phyloP scores from a whole-genome alignment of 1,140 invertebrate genomes.

The Marisa cornuarietis region DNA sequence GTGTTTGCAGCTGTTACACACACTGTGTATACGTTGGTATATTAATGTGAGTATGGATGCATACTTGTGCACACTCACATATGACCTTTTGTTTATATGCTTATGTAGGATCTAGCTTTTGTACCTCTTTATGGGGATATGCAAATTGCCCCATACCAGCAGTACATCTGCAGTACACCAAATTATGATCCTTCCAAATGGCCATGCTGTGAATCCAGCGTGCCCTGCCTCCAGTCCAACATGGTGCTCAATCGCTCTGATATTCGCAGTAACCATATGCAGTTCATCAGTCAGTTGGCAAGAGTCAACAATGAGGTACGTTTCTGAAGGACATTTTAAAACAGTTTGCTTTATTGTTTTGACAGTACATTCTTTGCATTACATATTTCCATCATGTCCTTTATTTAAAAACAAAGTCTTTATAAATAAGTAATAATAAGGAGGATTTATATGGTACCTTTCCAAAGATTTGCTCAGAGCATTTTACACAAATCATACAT shows the following conservation, averaged over 20 bases:
- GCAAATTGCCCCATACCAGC: constrained; percentile 99
- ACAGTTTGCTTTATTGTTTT: not conserved
- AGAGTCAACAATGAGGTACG: constrained; percentile 90
- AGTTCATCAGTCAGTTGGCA: constrained; percentile 92
- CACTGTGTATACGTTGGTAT: not conserved
- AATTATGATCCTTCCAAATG: constrained; percentile 93
- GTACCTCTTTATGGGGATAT: constrained; percentile 99
- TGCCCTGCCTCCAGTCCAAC: constrained; percentile 86
- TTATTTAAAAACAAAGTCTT: not conserved
- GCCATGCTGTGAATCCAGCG: constrained; percentile 77
- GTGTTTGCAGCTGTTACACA: not conserved
- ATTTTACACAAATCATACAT: no score
- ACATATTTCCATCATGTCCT: not conserved
- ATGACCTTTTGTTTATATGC: no score
- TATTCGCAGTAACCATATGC: constrained; percentile 96
- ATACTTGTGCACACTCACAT: no score
- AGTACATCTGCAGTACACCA: constrained; percentile 95
- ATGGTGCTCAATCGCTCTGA: constrained; percentile 93
- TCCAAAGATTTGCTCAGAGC: no score
- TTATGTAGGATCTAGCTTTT: constrained; percentile 82
- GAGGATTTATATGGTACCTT: no score
- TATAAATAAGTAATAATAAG: no score
- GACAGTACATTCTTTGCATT: not conserved
- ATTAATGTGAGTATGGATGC: not conserved
- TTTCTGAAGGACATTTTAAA: not conserved